Conservation (phyloP, 37 sponge, comb jelly and placozoan species). For the Chondrosia reniformis region DNA sequence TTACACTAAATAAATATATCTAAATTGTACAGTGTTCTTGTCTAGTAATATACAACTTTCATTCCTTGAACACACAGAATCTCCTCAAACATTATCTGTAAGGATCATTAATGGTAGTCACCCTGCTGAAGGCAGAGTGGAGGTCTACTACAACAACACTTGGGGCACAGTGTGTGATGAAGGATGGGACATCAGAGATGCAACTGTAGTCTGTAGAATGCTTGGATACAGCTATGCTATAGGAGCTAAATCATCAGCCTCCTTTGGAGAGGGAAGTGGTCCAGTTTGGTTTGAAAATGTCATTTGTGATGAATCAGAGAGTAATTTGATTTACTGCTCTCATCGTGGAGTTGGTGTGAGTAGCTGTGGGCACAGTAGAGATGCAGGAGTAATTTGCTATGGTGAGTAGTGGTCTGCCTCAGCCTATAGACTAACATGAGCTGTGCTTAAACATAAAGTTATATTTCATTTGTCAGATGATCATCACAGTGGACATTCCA, state of each 20-base stretch:
- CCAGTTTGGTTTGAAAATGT: not conserved
- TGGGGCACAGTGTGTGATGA: conserved; percentile 11
- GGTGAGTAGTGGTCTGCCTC: too few species aligned
- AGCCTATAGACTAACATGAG: too few species aligned
- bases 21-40: too few species aligned
- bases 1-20: too few species aligned
- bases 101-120: not conserved
- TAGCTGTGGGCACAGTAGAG: too few species aligned
- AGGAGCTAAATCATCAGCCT: not conserved
- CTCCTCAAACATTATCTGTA: too few species aligned
- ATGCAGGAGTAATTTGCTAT: too few species aligned
- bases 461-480: too few species aligned
- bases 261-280: not conserved
- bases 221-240: not conserved
- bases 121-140: not conserved
- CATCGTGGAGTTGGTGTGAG: not conserved
- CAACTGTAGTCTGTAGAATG: not conserved
- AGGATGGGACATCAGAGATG: not conserved
- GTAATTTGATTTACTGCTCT: not conserved
- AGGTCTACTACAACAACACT: not conserved
- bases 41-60: too few species aligned
- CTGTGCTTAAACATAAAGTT: too few species aligned
- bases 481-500: too few species aligned
- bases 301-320: not conserved
- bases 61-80: too few species aligned